These are phyloP conservation scores for Noctua janthina DNA, from an alignment of 2,888 invertebrate genomes.

Conservation along the genomic window DNA sequence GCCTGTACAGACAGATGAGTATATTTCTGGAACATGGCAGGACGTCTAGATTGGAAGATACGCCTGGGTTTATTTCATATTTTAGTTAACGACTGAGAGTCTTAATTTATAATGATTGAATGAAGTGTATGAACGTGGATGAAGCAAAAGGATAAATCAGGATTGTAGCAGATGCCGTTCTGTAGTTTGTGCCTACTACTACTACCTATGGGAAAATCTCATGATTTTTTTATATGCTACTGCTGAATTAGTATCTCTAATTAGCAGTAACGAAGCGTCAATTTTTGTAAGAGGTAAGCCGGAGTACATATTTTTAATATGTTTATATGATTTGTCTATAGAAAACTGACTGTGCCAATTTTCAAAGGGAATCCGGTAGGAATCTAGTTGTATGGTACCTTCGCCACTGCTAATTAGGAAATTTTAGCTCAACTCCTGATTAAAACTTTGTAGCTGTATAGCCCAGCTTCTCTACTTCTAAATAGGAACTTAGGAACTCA, in stretches of 20 bases:
- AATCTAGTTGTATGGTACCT: too few relatives aligned
- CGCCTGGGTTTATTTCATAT: background rate
- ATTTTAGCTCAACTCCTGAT: background rate
- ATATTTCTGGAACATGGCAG: constrained; percentile 8
- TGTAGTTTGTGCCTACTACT: background rate
- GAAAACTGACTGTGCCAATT: too few relatives aligned
- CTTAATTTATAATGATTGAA: background rate
- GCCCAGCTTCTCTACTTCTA: background rate
- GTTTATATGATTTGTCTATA: too few relatives aligned
- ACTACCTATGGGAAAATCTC: background rate
- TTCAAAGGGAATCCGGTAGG: too few relatives aligned
- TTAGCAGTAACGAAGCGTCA: too few relatives aligned
- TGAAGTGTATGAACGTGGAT: background rate
- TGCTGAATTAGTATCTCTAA: background rate
- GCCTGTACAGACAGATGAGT: background rate
- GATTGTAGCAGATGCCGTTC: background rate
- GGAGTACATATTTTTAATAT: too few relatives aligned
- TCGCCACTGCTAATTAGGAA: background rate
- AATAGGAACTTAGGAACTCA: background rate
- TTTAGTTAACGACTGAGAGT: background rate
- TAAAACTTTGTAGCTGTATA: background rate
- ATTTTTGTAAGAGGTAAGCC: too few relatives aligned
- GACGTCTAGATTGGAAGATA: constrained; percentile 18
- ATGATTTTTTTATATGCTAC: background rate
- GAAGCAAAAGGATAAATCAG: background rate